Percentiles rank a stretch among this genome's conserved stretches.
These are phyloP conservation scores for Brachionus koreanus DNA, from an alignment of 1,140 invertebrate species.

Conservation along the genomic window DNA sequence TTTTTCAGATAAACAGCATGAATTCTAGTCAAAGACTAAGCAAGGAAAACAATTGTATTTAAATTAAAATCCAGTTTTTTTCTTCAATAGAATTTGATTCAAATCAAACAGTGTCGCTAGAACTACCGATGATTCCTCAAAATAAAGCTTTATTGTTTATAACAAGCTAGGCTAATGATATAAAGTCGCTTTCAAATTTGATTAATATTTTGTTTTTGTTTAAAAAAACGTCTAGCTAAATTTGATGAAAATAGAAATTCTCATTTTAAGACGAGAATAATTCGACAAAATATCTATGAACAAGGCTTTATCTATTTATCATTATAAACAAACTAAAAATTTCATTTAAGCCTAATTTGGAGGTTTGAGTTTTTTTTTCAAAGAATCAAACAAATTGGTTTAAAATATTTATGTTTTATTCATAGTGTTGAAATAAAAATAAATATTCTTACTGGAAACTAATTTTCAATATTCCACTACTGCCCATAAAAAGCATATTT, in stretches of 20 bases:
- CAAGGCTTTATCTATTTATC: not conserved
- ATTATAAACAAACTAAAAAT: not conserved
- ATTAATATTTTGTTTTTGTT: slow-evolving; percentile 19
- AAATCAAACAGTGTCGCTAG: not conserved
- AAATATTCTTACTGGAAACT: not conserved
- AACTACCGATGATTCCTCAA: not conserved
- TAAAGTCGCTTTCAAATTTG: slow-evolving; percentile 12
- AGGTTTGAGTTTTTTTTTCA: not conserved
- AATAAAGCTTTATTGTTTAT: not conserved
- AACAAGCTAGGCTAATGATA: not conserved
- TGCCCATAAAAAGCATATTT: not conserved
- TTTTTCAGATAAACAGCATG: not conserved
- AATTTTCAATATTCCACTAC: not conserved
- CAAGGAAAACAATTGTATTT: not conserved
- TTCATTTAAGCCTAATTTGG: not conserved
- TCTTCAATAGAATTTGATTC: not conserved
- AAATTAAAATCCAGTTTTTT: not conserved
- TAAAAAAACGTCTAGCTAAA: slow-evolving; percentile 27
- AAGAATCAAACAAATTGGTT: not conserved
- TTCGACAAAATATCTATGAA: not conserved
- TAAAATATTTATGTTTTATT: slow-evolving; percentile 2
- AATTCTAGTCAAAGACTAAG: no score
- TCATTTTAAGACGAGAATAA: not conserved
- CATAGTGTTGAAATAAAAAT: slow-evolving; percentile 23
- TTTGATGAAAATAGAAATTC: slow-evolving; percentile 6